Base-by-base conservation (phyloP, 2,888 invertebrate species). In the Tenthredo livida region DNA sequence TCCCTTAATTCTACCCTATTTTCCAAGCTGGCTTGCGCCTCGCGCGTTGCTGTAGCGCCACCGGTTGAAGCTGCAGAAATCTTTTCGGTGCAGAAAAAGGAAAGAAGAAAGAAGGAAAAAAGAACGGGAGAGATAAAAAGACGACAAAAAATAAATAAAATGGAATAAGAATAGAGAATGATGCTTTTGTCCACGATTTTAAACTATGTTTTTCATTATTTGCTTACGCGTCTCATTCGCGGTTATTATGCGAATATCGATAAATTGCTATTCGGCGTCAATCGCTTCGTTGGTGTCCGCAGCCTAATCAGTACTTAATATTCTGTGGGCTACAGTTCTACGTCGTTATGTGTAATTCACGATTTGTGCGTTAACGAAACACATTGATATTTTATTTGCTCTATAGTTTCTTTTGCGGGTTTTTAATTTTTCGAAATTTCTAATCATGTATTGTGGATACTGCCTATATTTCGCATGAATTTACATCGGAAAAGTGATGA, bases 251-350 rank as follows among this genome's bases (percentile, higher is more conserved):
- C 29, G 54, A 54, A 77, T 33, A 33, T 15, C 47, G 47, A 47
- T 54, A 33, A 54, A 77, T 77, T 40, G 77, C 54, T 77, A 77
- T 54, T 54, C 77, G 77, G 33, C 33, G 77, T 54, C 50, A 54
- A 50, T 50, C 29, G 77, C 77, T 77, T 54, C 50, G 77, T 77
- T 54, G 77, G 77, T 77, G 77, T 77, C 77, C 77, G n/a, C n/a
- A 77, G n/a, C 21, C 43, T 73, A 73, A 73, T 73, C 40, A 17
- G 77, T 47, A 54, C 54, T 54, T 29, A 50, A 77, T 77, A 77
- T 77, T 77, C 72, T 21, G 40, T 73, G 12, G 43, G n/a, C 25
- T 54, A 5, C 1, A n/a, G n/a, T 73, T 40, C 33, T 29, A 21
- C 29, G 9, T 50, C 50, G 29, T 15, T 50, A 25, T 33, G 29